Evolutionary conservation across 2,888 invertebrate species (phyloP).

Genomic region (Atrina japonica): DNA sequence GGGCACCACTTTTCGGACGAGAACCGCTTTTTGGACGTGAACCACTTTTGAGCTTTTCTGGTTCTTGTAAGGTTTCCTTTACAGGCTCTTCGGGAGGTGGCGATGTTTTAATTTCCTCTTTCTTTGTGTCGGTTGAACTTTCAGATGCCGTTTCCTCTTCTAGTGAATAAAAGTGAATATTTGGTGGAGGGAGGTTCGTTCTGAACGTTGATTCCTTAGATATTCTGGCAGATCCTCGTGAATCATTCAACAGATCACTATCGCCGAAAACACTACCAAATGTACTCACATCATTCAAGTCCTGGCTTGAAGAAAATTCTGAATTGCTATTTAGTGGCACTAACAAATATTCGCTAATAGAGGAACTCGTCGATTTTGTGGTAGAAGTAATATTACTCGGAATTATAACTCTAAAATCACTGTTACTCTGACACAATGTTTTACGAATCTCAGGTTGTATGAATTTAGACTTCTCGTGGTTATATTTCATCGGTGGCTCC

Average conservation of each 20-base stretch:
- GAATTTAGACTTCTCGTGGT: conserved; percentile 51
- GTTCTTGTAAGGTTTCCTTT: conserved; percentile 23
- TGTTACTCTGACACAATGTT: conserved; percentile 60
- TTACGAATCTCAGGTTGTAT: conserved; percentile 49
- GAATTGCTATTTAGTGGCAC: conserved; percentile 34
- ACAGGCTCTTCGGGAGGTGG: conserved; percentile 36
- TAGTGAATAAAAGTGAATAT: conserved; percentile 41
- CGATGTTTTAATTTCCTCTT: conserved; percentile 4
- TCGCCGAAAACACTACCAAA: conserved; percentile 34
- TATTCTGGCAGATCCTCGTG: conserved; percentile 14
- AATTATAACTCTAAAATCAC: conserved; percentile 51
- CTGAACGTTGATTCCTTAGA: conserved; percentile 19
- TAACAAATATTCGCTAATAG: conserved; percentile 32
- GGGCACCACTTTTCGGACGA: conserved; percentile 32
- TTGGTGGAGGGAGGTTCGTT: conserved; percentile 15
- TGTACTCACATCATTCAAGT: conserved; percentile 28
- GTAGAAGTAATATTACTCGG: conserved; percentile 20
- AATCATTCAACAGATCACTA: conserved; percentile 6
- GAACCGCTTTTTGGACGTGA: conserved; percentile 22
- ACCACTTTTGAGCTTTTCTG: conserved; percentile 28
- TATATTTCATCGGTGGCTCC: conserved; percentile 50
- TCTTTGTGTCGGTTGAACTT: conserved; percentile 25
- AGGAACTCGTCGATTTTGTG: conserved; percentile 28
- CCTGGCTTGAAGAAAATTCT: conserved; percentile 26
- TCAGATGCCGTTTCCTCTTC: conserved; percentile 35